Evolutionary conservation across 1,140 invertebrate species (phyloP), one percentile per base, ranked within the genome.

Genomic region (Frieseomelitta varia): DNA sequence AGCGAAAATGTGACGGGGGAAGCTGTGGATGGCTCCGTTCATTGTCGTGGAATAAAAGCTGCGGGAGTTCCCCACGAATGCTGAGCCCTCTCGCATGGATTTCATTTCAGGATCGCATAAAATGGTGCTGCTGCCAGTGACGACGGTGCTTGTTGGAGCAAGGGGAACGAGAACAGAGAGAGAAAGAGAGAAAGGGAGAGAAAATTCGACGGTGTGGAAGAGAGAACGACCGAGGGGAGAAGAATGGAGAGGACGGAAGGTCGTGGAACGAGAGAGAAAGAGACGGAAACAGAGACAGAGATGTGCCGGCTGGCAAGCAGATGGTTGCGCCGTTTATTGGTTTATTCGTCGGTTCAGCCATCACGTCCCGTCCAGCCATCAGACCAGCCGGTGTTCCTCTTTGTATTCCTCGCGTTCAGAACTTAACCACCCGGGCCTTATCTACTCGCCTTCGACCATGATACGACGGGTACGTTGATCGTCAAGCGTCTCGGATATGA

Each of bases 241-340:
- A 85, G 78, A 84, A 84, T 76, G 73, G 85, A 88, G 91, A 39
- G 30, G 56, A 79, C 30, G 87, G 84, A 79, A 84, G 76, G n/a
- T 30, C 24, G 81, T 65, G 24, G 61, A 27, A 39, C 19, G 58
- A 61, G 73, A 69, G 61, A 78, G 56, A 78, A 58, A 56, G 72
- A 63, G 53, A 85, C 68, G 68, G 83, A 67, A 81, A 89, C 58
- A 55, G 83, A 85, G 85, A 79, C 77, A 90, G 88, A 92, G 91
- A 92, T 91, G 92, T 93, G 93, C 94, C 94, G 94, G 93, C 93
- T 95, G 94, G 93, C 91, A 92, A 94, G 94, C 94, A 95, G 94
- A 95, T 95, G 94, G 94, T 93, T 94, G 92, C 91, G 90, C 91
- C 94, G 93, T 94, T 94, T 94, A 94, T 94, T 94, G 94, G 94